Evolutionary conservation across 37 sponge, comb jelly and placozoan genomes (phyloP).

Genomic region (Geodia barretti): DNA sequence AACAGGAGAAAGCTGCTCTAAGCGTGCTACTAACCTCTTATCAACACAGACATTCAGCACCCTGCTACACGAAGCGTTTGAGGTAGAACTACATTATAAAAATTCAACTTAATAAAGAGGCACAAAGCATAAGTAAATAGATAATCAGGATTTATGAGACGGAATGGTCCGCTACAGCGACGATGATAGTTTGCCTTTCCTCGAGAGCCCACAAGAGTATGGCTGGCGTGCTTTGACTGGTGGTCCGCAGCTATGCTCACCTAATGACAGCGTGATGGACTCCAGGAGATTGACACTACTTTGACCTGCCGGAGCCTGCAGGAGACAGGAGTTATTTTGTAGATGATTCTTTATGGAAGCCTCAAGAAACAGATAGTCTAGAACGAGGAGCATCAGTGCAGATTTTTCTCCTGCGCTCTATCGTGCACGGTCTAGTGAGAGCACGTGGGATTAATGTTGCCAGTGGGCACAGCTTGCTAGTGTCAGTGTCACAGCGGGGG

Average conservation of each 20-base stretch:
- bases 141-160: background rate
- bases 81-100: background rate
- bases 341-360: too few relatives aligned
- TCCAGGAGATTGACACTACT: constrained; percentile 58
- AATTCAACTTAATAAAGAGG: background rate
- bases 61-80: background rate
- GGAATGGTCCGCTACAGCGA: constrained; percentile 35
- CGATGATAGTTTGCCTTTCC: constrained; percentile 79
- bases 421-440: background rate
- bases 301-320: constrained; percentile 51
- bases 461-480: too few relatives aligned
- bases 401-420: background rate
- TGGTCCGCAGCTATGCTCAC: constrained; percentile 50
- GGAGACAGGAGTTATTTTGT: too few relatives aligned
- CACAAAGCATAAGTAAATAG: background rate
- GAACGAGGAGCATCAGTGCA: background rate
- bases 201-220: constrained; percentile 76
- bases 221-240: constrained; percentile 36
- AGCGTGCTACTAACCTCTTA: too few relatives aligned
- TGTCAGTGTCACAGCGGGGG: too few relatives aligned
- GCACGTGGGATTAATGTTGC: too few relatives aligned
- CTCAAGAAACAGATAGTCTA: background rate
- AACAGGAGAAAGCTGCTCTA: too few relatives aligned
- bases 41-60: background rate
- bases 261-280: constrained; percentile 41